A percentile compares a stretch with the other conserved stretches of the same genome.
Conservation (phyloP, 2,113 vertebrate genomes). For the Anser cygnoides region DNA sequence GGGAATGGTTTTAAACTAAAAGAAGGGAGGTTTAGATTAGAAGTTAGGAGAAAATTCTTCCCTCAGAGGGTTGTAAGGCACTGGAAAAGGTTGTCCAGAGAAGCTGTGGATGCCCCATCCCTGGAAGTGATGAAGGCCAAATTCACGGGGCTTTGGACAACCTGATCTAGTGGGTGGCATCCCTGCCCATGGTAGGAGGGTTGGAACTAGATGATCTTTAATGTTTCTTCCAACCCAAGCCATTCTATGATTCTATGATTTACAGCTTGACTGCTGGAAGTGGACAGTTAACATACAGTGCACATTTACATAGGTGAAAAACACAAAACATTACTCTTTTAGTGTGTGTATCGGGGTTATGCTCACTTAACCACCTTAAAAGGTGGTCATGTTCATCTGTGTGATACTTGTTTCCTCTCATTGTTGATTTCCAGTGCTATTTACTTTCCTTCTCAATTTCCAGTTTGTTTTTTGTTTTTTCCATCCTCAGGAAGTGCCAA, state of each 20-base stretch:
- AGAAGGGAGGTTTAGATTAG: too few species aligned
- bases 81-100: too few species aligned
- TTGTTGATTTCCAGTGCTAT: not conserved
- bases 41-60: too few species aligned
- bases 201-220: too few species aligned
- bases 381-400: not conserved
- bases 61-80: too few species aligned
- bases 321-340: not conserved
- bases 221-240: too few species aligned
- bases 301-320: not conserved
- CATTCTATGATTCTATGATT: not conserved
- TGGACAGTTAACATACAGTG: not conserved
- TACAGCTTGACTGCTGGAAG: not conserved
- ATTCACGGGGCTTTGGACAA: too few species aligned
- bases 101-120: too few species aligned
- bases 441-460: not conserved
- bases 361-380: not conserved
- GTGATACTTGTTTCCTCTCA: not conserved
- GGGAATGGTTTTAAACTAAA: too few species aligned
- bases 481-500: not conserved
- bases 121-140: too few species aligned
- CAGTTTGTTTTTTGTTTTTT: not conserved
- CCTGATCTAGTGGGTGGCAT: too few species aligned
- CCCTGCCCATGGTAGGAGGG: too few species aligned
- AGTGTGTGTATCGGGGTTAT: rapidly evolving